Percentiles rank a stretch among this genome's conserved stretches.
phyloP scores from a whole-genome alignment of 2,797 vertebrate species.

The Chaetodon trifasciatus region DNA sequence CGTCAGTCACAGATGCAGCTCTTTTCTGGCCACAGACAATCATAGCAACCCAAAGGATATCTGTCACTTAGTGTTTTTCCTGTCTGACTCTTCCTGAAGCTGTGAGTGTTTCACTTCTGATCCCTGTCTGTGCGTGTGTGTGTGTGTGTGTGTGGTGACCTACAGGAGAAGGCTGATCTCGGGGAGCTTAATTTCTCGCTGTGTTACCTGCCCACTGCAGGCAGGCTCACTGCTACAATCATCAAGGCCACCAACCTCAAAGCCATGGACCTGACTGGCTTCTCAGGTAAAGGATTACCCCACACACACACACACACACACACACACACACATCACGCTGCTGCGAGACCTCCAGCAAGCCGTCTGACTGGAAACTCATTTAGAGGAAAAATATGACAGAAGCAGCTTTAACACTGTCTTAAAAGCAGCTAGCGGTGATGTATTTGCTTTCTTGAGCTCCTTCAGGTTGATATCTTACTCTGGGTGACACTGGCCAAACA shows the following conservation, averaged over 20 bases:
- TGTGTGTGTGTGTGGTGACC: slow-evolving; percentile 53
- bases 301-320: slow-evolving; percentile 1
- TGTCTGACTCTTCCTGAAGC: slow-evolving; percentile 28
- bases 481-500: slow-evolving; percentile 2
- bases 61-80: slow-evolving; percentile 14
- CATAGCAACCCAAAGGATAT: slow-evolving; percentile 16
- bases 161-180: slow-evolving; percentile 95
- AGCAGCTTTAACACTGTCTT: slow-evolving; percentile 22
- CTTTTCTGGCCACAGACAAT: slow-evolving; percentile 39
- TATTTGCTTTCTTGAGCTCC: slow-evolving; percentile 10
- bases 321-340: slow-evolving; percentile 3
- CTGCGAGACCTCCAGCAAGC: slow-evolving; percentile 9
- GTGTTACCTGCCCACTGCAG: slow-evolving; percentile 95
- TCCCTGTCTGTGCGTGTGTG: slow-evolving; percentile 28
- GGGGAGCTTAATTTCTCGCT: slow-evolving; percentile 96
- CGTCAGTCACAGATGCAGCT: slow-evolving; percentile 50
- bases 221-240: slow-evolving; percentile 92
- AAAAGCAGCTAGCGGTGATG: slow-evolving; percentile 16
- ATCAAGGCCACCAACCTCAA: slow-evolving; percentile 96
- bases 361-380: slow-evolving; percentile 23
- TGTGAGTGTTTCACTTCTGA: slow-evolving; percentile 38
- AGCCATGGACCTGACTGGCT: slow-evolving; percentile 96
- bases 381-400: slow-evolving; percentile 32
- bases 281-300: slow-evolving; percentile 87
- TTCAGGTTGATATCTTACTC: slow-evolving; percentile 9